phyloP scores from a whole-genome alignment of 2,888 invertebrate species.

The Lycia hirtaria region DNA sequence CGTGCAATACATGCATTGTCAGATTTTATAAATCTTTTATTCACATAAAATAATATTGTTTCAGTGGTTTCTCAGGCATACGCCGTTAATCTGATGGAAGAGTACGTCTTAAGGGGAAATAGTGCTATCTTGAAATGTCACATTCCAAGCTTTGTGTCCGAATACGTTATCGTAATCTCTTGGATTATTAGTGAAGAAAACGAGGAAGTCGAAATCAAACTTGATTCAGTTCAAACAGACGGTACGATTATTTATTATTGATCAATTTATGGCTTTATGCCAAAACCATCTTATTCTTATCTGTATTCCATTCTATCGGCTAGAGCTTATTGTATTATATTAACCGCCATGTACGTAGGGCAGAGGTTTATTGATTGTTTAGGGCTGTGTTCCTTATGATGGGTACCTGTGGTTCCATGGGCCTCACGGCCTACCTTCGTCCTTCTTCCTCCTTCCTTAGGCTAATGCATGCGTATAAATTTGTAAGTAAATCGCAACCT shows the following conservation, averaged over 20 bases:
- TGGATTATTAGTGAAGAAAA: slow-evolving; percentile 93
- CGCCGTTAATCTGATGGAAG: slow-evolving; percentile 96
- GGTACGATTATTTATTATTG: slow-evolving; percentile 59
- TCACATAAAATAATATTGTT: slow-evolving; percentile 66
- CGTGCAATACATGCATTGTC: background rate
- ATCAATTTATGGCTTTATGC: slow-evolving; percentile 23
- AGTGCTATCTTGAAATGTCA: slow-evolving; percentile 96
- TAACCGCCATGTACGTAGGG: slow-evolving; percentile 12
- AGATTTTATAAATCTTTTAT: background rate
- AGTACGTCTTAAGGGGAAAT: slow-evolving; percentile 95
- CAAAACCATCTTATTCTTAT: slow-evolving; percentile 3
- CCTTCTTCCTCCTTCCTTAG: slow-evolving; percentile 85
- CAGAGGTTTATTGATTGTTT: slow-evolving; percentile 37
- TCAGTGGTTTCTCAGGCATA: slow-evolving; percentile 96
- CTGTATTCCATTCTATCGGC: slow-evolving; percentile 25
- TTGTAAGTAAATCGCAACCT: slow-evolving; percentile 77
- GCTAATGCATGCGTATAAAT: slow-evolving; percentile 71
- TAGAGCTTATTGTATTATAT: slow-evolving; percentile 34
- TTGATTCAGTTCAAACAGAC: slow-evolving; percentile 69
- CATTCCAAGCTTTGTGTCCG: slow-evolving; percentile 96
- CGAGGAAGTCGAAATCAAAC: slow-evolving; percentile 78
- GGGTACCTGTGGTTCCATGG: slow-evolving; percentile 80
- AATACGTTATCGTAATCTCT: slow-evolving; percentile 93
- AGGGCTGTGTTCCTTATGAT: slow-evolving; percentile 60
- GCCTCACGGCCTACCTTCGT: slow-evolving; percentile 86